Conservation (phyloP, 1,140 invertebrate species). For the Kradibia gibbosae region DNA sequence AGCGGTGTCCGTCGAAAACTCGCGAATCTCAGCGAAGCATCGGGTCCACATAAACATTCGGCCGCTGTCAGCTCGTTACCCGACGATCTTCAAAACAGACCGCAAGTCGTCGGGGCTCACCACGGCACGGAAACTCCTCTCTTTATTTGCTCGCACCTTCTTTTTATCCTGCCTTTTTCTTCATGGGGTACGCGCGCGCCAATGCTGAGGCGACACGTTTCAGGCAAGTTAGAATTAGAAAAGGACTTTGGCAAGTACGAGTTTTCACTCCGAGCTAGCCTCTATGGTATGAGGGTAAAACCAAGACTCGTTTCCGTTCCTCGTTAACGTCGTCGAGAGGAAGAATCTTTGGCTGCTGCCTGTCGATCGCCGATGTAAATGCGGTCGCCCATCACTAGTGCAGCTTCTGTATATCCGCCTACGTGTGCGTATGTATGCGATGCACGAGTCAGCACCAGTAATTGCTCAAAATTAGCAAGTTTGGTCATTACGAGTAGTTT, state of each 20-base stretch:
- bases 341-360: slow-evolving; percentile 59
- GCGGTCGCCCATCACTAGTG: slow-evolving; percentile 67
- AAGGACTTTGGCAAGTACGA: slow-evolving; percentile 23
- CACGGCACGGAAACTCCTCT: no score
- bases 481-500: slow-evolving; percentile 74
- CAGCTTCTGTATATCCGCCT: no score
- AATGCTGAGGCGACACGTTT: no score
- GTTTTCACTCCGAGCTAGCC: slow-evolving; percentile 5
- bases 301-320: not conserved
- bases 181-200: not conserved
- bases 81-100: not conserved
- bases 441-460: slow-evolving; percentile 58
- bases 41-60: no score
- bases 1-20: no score
- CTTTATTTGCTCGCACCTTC: not conserved
- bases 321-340: slow-evolving; percentile 12
- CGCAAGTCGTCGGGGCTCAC: no score
- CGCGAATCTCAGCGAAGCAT: not conserved
- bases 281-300: slow-evolving; percentile 37
- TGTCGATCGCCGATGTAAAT: slow-evolving; percentile 69
- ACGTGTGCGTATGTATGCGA: no score
- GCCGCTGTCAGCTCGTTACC: not conserved
- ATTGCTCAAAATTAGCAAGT: slow-evolving; percentile 74
- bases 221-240: not conserved
- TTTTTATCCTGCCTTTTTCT: not conserved